A percentile compares a stretch with the other conserved stretches of the same genome.
Evolutionary conservation across 2,888 invertebrate genomes (phyloP).

Genomic region (Tolmerus cingulatus): DNA sequence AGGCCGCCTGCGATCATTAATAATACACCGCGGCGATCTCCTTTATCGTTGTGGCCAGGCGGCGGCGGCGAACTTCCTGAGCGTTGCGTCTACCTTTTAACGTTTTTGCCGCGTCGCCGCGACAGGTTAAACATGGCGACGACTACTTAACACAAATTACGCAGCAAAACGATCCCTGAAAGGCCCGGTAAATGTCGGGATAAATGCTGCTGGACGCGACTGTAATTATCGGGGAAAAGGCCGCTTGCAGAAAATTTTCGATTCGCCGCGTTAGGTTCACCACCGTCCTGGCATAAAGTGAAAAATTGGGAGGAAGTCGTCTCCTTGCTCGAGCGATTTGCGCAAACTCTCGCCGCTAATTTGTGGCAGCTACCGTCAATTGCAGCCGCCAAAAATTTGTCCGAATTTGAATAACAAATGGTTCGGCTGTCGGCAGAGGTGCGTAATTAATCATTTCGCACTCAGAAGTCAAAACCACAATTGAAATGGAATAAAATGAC

Average conservation of each 20-base stretch:
- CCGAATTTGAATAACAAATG: constrained; percentile 35
- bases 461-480: constrained; percentile 5
- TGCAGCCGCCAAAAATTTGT: constrained; percentile 27
- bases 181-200: constrained; percentile 32
- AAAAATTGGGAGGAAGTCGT: background rate
- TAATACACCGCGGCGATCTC: constrained; percentile 43
- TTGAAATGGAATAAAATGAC: constrained; percentile 33
- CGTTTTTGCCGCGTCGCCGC: background rate
- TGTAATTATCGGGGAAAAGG: background rate
- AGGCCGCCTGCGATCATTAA: constrained; percentile 46
- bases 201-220: background rate
- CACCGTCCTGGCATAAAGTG: background rate
- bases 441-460: constrained; percentile 21
- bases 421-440: background rate
- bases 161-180: constrained; percentile 49
- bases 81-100: constrained; percentile 10
- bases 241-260: background rate
- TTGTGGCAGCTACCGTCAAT: constrained; percentile 3
- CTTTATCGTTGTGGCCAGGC: background rate
- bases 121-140: constrained; percentile 36
- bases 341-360: background rate
- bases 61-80: background rate
- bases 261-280: background rate
- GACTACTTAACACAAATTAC: constrained; percentile 51
- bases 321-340: background rate